phyloP scores from a whole-genome alignment of 1,140 invertebrate genomes.

The Drosophila orena region DNA sequence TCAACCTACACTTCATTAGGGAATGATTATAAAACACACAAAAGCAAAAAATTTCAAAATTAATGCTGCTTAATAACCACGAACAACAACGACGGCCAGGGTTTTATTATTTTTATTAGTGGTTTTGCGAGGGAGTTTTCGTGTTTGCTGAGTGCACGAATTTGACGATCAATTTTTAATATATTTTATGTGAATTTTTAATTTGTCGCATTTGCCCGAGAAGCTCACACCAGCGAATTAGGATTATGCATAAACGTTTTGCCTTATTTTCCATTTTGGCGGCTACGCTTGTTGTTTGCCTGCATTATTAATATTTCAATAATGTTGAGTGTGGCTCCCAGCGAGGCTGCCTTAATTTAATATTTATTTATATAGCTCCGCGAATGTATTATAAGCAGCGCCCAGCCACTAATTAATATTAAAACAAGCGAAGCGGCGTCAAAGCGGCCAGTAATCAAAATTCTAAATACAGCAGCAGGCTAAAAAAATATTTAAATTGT shows the following conservation, averaged over 20 bases:
- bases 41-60: conserved; percentile 9
- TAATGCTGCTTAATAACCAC: conserved; percentile 27
- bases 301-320: conserved; percentile 61
- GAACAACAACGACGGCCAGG: conserved; percentile 21
- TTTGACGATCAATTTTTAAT: conserved; percentile 71
- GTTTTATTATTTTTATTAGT: no score
- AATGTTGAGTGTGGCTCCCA: conserved; percentile 32
- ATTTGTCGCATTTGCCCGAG: conserved; percentile 39
- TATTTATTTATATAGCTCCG: conserved; percentile 61
- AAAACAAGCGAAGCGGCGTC: conserved; percentile 52
- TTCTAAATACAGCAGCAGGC: conserved; percentile 38
- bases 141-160: conserved; percentile 35
- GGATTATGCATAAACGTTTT: conserved; percentile 47
- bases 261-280: conserved; percentile 47
- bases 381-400: conserved; percentile 56
- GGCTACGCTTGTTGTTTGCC: conserved; percentile 25
- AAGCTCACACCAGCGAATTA: conserved; percentile 41
- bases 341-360: conserved; percentile 47
- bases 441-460: conserved; percentile 9
- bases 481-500: conserved; percentile 15
- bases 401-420: conserved; percentile 75
- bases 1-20: conserved; percentile 38
- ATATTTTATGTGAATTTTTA: conserved; percentile 65
- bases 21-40: conserved; percentile 27
- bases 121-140: conserved; percentile 16